Conservation (phyloP, 1,140 invertebrate species). For the Trinorchestia longiramus region DNA sequence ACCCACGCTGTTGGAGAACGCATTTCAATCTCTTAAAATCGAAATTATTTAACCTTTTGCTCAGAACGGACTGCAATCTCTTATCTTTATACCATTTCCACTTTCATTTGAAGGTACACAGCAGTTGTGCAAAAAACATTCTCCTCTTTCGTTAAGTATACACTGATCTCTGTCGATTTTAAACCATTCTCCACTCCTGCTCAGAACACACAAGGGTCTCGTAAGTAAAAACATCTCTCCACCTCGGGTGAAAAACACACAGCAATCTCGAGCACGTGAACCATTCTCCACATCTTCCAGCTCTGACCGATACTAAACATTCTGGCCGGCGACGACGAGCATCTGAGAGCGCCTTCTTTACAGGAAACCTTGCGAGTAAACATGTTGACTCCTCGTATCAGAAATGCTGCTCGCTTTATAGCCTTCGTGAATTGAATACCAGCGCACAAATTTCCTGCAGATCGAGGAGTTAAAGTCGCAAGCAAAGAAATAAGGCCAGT, state of each 20-base stretch:
- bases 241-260: not conserved
- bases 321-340: not conserved
- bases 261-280: not conserved
- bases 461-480: not conserved
- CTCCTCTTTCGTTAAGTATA: too few species aligned
- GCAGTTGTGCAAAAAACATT: too few species aligned
- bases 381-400: not conserved
- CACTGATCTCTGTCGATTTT: not conserved
- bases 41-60: too few species aligned
- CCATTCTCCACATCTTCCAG: not conserved
- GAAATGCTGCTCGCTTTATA: not conserved
- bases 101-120: too few species aligned
- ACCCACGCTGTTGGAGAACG: not conserved
- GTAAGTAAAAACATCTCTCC: not conserved
- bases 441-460: not conserved
- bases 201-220: not conserved
- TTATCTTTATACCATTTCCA: too few species aligned
- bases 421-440: conserved; percentile 6
- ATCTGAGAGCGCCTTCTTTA: not conserved
- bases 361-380: not conserved
- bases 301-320: not conserved
- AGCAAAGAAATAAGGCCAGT: not conserved
- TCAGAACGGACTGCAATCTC: too few species aligned
- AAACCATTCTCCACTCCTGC: not conserved
- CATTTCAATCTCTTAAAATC: not conserved